Evolutionary conservation across 2,797 vertebrate genomes (phyloP), one percentile per base, ranked within the genome.

Genomic region (Myotis daubentonii): DNA sequence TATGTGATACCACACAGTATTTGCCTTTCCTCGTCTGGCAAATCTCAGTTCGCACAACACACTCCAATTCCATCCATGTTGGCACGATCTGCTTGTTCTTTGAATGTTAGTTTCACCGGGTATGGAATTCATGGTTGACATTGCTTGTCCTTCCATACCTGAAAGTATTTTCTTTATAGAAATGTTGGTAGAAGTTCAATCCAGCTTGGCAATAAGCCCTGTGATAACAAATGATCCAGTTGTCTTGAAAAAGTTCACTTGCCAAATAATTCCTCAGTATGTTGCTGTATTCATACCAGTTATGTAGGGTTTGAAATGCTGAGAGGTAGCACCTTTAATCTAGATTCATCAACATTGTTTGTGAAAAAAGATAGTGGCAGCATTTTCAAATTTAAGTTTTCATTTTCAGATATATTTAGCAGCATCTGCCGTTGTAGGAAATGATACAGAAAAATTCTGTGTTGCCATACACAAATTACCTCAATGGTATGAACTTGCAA

Each of bases 241-340:
- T 1, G 38, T 38, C 38, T 38, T 38, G 38, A 38, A 38, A 38
- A 38, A 6, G 38, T 38, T 6, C 6, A 38, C 38, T 38, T 5
- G 38, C 5, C 38, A 6, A 38, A 38, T 38, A 38, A 38, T 38
- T 38, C 38, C 38, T 38, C 38, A 38, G 38, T 38, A 38, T 38
- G 38, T 38, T 38, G 38, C 38, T 6, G 38, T 38, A 38, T 38
- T 38, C 38, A 38, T 38, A 38, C 38, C 38, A 38, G 38, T 38
- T 38, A 38, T 38, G 62, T 91, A 79, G 87, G 97, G 96, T 97
- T 94, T 71, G 38, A 91, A 89, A 62, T 79, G 9, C 19, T 86
- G 88, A 65, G 6, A 38, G 28, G 22, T 22, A 93, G 36, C 25
- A 44, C 81, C 72, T 60, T 88, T 66, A 88, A 55, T 85, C 22